These are phyloP conservation scores for Miniopterus natalensis DNA, from an alignment of 2,113 vertebrate genomes.

Conservation along the genomic window DNA sequence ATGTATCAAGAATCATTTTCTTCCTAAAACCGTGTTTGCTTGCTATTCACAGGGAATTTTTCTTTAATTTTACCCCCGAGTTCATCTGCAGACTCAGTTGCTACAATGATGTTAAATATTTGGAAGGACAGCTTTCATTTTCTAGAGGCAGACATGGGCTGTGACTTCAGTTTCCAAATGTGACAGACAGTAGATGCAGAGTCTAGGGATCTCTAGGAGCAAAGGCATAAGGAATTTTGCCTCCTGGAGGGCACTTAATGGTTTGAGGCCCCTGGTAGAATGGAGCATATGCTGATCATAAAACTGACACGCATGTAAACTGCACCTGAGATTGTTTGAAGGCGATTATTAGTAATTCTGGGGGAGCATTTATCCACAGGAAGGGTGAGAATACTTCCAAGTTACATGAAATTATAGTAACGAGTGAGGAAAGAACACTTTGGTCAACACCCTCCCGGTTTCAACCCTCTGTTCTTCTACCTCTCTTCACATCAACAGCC, in stretches of 20 bases:
- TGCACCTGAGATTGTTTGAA: neutral
- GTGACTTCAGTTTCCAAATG: neutral
- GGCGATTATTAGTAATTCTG: neutral
- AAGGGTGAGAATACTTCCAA: neutral
- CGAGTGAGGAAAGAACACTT: neutral
- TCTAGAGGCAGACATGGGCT: neutral
- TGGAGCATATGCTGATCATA: slow-evolving; percentile 56
- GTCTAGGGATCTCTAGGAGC: slow-evolving; percentile 57
- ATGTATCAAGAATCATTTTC: slow-evolving; percentile 61
- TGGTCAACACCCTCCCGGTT: neutral
- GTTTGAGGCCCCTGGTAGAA: slow-evolving; percentile 55
- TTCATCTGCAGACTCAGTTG: neutral
- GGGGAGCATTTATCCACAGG: slow-evolving; percentile 38
- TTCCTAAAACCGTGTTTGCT: slow-evolving; percentile 12
- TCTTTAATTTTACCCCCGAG: slow-evolving; percentile 3
- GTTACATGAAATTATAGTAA: slow-evolving; percentile 52
- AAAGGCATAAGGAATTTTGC: slow-evolving; percentile 72
- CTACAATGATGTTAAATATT: neutral
- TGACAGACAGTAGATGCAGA: neutral
- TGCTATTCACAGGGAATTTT: neutral
- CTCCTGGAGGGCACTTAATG: slow-evolving; percentile 29
- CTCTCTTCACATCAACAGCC: neutral
- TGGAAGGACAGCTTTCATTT: neutral
- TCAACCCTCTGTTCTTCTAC: neutral
- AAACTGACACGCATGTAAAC: slow-evolving; percentile 58